Base-by-base conservation (phyloP, 2,888 invertebrate genomes). In the Aphrophora alni region DNA sequence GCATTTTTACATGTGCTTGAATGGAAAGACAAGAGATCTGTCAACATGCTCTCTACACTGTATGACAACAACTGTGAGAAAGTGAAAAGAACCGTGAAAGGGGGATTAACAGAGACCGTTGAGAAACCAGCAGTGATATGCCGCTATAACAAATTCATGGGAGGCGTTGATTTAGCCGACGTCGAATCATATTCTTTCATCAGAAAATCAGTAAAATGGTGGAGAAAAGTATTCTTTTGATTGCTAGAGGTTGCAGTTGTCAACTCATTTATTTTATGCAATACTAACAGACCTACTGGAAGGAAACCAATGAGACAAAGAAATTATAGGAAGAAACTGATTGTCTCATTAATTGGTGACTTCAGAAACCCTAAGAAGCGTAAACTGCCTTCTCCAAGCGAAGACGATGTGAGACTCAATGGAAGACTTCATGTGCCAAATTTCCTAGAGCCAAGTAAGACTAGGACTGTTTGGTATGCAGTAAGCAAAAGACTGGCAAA, bases 401-500 rank as follows among this genome's bases (percentile, higher is more conserved):
- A 74, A 4, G 74, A 38, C n/a, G 21, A 74, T 33, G 38, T 8
- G 8, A 74, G 74, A 74, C 38, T 74, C 5, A 74, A 74, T 38
- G 74, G 74, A 38, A 38, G 38, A 74, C 74, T 74, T 21, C 74
- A 74, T 74, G 74, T 38, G 74, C 38, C 74, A 27, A n/a, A 38
- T 33, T 38, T 74, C 26, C 25, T 38, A 26, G 74, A 10, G 25
- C 33, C 74, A 74, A 38, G 17, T 33, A 74, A 25, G n/a, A 38
- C 38, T 17, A 74, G 25, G 28, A 72, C 26, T 72, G 10, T 72
- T 25, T 26, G 10, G 27, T 72, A 7, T 72, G 72, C 27, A 72
- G 72, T 72, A 81, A 81, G 78, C 78, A 81, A 59, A 33, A 78
- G 77, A 75, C 12, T 75, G 38, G 73, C 73, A 38, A 69, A 38